Conservation (phyloP, 2,888 invertebrate species). For the Acleris sparsana region DNA sequence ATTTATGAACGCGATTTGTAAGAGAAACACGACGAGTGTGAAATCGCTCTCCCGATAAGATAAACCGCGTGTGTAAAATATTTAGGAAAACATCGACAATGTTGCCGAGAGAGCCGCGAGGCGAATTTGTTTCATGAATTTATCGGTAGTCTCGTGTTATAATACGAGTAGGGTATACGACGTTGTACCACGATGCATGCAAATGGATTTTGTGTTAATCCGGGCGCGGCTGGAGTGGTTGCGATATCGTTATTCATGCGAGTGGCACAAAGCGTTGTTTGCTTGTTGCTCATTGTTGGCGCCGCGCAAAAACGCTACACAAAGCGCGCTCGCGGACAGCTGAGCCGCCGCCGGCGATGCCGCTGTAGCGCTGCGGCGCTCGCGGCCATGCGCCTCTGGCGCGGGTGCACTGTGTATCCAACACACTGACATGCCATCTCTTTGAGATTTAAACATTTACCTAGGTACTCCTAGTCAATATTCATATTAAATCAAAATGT, state of each 20-base stretch:
- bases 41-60: constrained; percentile 66
- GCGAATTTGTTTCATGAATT: constrained; percentile 44
- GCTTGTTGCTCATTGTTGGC: constrained; percentile 75
- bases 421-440: neutral
- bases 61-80: constrained; percentile 51
- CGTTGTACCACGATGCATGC: constrained; percentile 55
- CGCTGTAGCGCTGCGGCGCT: constrained; percentile 10
- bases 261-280: constrained; percentile 73
- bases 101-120: constrained; percentile 44
- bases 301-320: constrained; percentile 63
- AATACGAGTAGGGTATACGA: constrained; percentile 45
- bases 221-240: constrained; percentile 52
- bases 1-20: constrained; percentile 71
- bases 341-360: constrained; percentile 47
- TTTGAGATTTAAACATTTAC: neutral
- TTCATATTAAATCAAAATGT: no score
- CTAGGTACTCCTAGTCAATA: neutral
- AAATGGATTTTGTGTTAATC: constrained; percentile 74
- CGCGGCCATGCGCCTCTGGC: constrained; percentile 20
- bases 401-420: neutral
- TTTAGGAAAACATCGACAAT: constrained; percentile 47
- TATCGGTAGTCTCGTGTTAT: constrained; percentile 33
- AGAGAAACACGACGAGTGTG: constrained; percentile 64
- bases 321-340: constrained; percentile 68
- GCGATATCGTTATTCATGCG: constrained; percentile 75